Percentiles rank a stretch among this genome's conserved stretches.
Conservation (phyloP, 2,797 vertebrate species). For the Lindbergichthys nudifrons region DNA sequence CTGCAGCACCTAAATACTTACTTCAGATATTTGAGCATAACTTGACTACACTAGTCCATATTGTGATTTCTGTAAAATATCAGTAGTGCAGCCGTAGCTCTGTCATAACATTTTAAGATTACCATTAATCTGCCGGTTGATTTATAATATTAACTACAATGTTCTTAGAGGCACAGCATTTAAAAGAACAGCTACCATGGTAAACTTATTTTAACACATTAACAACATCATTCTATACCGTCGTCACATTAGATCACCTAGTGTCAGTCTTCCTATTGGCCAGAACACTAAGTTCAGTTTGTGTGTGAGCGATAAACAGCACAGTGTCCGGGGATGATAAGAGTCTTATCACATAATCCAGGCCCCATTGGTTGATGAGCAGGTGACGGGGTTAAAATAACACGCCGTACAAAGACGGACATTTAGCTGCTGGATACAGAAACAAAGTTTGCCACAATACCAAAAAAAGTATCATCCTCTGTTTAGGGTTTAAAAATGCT, state of each 20-base stretch:
- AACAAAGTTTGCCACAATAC: background rate
- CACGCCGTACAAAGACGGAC: background rate
- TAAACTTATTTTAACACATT: background rate
- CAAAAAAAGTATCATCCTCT: background rate
- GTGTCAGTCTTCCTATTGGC: background rate
- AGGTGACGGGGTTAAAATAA: background rate
- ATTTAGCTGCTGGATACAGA: background rate
- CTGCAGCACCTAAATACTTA: too few species aligned
- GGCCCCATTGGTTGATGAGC: background rate
- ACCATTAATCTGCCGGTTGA: background rate
- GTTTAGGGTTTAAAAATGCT: background rate
- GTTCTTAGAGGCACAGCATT: background rate
- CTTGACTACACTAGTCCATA: too few species aligned
- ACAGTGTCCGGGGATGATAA: constrained; percentile 33
- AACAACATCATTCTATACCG: background rate
- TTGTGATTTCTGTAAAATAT: too few species aligned
- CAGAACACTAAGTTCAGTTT: background rate
- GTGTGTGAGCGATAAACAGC: background rate
- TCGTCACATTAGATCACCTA: background rate
- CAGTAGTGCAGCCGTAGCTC: too few species aligned
- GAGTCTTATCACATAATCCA: constrained; percentile 32
- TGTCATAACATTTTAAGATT: too few species aligned
- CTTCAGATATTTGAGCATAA: too few species aligned
- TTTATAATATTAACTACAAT: background rate
- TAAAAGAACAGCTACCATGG: background rate